A percentile compares a stretch with the other conserved stretches of the same genome.
phyloP scores from a whole-genome alignment of 2,797 vertebrate genomes.

The Tangara arthus region DNA sequence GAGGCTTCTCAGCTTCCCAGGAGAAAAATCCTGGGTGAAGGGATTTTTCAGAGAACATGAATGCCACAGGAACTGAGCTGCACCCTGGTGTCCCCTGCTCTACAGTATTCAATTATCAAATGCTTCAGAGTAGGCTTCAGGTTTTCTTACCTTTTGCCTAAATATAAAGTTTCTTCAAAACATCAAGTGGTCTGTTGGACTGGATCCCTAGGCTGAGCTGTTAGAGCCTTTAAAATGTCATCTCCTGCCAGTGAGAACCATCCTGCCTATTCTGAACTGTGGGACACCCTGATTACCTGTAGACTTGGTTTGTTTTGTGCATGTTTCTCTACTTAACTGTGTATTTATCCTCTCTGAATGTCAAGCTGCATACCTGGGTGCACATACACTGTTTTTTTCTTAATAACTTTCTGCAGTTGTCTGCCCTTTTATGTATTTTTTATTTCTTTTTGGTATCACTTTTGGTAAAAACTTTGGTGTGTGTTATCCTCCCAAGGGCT shows the following conservation, averaged over 20 bases:
- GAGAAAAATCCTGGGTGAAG: no score
- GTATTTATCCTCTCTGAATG: background rate
- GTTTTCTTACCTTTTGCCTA: background rate
- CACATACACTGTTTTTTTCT: no score
- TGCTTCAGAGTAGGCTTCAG: background rate
- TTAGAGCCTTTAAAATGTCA: background rate
- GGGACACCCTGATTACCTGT: background rate
- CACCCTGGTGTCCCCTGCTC: background rate
- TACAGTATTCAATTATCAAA: background rate
- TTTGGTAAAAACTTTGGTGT: background rate
- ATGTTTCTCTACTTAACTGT: background rate
- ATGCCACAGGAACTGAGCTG: background rate
- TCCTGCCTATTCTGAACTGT: background rate
- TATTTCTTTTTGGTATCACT: background rate
- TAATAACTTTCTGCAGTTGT: background rate
- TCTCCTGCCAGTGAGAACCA: background rate
- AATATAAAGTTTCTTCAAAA: background rate
- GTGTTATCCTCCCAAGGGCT: background rate
- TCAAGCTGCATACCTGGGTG: background rate
- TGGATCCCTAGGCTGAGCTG: background rate
- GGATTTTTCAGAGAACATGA: no score
- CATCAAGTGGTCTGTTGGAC: background rate
- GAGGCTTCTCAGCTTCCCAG: no score
- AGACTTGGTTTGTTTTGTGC: background rate
- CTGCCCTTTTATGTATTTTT: background rate